These are phyloP conservation scores for Sinocyclocheilus anophthalmus DNA, from an alignment of 2,113 vertebrate genomes.

Conservation along the genomic window DNA sequence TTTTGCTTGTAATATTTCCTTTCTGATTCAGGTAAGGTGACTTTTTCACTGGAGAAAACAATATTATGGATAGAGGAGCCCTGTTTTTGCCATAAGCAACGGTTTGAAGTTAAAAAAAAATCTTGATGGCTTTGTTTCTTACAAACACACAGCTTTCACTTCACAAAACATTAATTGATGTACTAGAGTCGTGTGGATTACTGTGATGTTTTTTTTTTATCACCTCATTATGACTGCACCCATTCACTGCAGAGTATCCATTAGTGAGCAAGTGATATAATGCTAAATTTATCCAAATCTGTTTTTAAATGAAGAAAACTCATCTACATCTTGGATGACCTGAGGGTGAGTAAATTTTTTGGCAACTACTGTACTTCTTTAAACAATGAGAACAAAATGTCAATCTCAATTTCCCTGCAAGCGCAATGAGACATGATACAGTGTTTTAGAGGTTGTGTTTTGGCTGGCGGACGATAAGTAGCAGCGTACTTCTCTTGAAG, in stretches of 20 bases:
- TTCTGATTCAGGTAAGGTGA: neutral
- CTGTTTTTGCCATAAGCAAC: neutral
- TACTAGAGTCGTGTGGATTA: neutral
- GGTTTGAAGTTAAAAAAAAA: too few relatives aligned
- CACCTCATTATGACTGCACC: neutral
- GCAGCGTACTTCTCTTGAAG: neutral
- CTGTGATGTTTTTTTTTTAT: too few relatives aligned
- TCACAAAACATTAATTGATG: neutral
- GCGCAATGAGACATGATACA: constrained; percentile 4
- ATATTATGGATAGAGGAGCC: too few relatives aligned
- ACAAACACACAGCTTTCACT: neutral
- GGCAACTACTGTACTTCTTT: neutral
- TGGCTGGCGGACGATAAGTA: neutral
- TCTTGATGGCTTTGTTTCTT: too few relatives aligned
- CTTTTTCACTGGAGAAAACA: too few relatives aligned
- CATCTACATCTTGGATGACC: neutral
- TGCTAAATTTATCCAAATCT: neutral
- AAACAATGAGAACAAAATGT: neutral
- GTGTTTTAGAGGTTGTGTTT: neutral
- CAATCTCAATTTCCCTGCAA: neutral
- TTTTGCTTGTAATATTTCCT: neutral
- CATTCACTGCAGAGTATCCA: neutral
- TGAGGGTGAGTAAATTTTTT: neutral
- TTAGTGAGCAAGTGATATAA: neutral
- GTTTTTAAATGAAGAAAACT: too few relatives aligned